Evolutionary conservation across 1,140 invertebrate species (phyloP).

Genomic region (Platorchestia sp.): DNA sequence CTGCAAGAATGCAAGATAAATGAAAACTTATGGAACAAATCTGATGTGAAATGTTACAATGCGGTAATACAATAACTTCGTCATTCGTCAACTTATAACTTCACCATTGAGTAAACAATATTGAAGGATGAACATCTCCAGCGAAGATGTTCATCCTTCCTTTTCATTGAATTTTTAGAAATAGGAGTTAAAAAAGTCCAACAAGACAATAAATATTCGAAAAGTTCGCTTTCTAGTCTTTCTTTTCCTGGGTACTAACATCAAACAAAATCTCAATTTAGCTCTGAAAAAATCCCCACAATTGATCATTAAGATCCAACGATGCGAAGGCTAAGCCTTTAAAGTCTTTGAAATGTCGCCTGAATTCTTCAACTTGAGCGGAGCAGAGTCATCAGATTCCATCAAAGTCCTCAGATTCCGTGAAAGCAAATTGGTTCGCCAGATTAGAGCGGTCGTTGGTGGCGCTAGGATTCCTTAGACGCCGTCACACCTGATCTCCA

Average conservation of each 20-base stretch:
- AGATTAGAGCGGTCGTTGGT: slow-evolving; percentile 25
- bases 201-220: not conserved
- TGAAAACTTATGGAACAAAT: too few species aligned
- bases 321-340: not conserved
- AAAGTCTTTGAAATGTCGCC: slow-evolving; percentile 4
- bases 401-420: slow-evolving; percentile 42
- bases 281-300: not conserved
- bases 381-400: slow-evolving; percentile 40
- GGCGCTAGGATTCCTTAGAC: not conserved
- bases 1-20: too few species aligned
- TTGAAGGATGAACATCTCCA: too few species aligned
- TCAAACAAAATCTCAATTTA: not conserved
- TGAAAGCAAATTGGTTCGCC: slow-evolving; percentile 48
- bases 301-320: not conserved
- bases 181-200: not conserved
- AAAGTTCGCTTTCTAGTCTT: not conserved
- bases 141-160: not conserved
- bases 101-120: too few species aligned
- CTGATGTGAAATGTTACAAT: too few species aligned
- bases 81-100: too few species aligned
- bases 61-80: too few species aligned
- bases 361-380: slow-evolving; percentile 20
- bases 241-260: not conserved
- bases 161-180: not conserved
- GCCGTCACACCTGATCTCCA: not conserved